Percentiles rank a stretch among this genome's conserved stretches.
phyloP scores from a whole-genome alignment of 2,797 vertebrate species.

The Crocodylus rhombifer region DNA sequence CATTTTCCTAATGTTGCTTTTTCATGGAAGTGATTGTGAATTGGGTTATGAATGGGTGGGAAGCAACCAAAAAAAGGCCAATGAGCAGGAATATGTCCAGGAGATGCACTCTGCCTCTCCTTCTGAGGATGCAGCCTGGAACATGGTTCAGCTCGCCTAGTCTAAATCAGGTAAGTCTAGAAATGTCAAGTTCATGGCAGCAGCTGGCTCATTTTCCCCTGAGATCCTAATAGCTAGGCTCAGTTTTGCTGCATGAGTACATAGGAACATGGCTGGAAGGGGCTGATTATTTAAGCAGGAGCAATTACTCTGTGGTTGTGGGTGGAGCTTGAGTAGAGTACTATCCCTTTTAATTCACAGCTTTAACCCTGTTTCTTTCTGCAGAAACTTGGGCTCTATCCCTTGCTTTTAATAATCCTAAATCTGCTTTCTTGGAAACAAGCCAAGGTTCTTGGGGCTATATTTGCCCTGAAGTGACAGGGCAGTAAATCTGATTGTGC shows the following conservation, averaged over 20 bases:
- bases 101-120: not conserved
- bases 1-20: not conserved
- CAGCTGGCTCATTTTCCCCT: not conserved
- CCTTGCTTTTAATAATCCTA: not conserved
- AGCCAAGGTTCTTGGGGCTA: not conserved
- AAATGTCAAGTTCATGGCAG: not conserved
- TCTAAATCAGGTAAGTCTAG: not conserved
- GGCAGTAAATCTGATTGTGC: no score
- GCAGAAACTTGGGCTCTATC: not conserved
- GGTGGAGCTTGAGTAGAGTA: not conserved
- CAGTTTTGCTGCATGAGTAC: not conserved
- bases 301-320: not conserved
- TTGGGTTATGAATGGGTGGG: no score
- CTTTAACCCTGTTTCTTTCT: not conserved
- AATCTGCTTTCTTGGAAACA: no score
- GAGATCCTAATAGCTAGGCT: not conserved
- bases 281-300: not conserved
- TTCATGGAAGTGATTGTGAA: not conserved
- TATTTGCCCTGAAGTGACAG: no score
- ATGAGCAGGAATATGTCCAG: not conserved
- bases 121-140: not conserved
- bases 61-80: not conserved
- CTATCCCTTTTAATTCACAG: not conserved
- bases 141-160: not conserved
- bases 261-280: no score